A percentile compares a stretch with the other conserved stretches of the same genome.
These are phyloP conservation scores for Typhlichthys subterraneus DNA, from an alignment of 2,797 vertebrate genomes.

Conservation along the genomic window DNA sequence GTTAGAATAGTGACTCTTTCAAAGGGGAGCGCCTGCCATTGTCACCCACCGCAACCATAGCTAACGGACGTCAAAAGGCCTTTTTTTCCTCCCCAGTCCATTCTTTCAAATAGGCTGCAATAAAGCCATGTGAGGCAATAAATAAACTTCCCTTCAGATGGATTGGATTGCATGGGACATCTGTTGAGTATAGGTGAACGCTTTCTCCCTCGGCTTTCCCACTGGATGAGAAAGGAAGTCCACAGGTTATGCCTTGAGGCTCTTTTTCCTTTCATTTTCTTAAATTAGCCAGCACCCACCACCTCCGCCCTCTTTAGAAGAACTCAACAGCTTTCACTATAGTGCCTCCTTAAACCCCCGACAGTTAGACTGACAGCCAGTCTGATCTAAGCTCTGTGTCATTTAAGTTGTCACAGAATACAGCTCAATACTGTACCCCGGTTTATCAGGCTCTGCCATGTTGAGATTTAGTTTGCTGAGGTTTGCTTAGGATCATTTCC, in stretches of 20 bases:
- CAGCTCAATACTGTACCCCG: conserved; percentile 41
- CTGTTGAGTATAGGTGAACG: conserved; percentile 68
- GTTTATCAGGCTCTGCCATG: conserved; percentile 35
- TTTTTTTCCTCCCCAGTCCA: conserved; percentile 58
- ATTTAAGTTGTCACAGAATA: conserved; percentile 50
- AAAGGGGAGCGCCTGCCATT: conserved; percentile 72
- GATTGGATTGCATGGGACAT: conserved; percentile 73
- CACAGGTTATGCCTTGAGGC: conserved; percentile 57
- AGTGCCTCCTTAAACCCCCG: conserved; percentile 40
- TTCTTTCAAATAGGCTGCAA: conserved; percentile 65
- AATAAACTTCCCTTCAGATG: conserved; percentile 65
- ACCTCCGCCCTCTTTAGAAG: conserved; percentile 63
- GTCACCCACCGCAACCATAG: conserved; percentile 69
- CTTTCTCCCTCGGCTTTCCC: conserved; percentile 41
- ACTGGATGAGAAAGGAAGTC: conserved; percentile 70
- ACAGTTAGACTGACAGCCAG: conserved; percentile 44
- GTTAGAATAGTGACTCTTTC: conserved; percentile 78
- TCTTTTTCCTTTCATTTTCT: conserved; percentile 39
- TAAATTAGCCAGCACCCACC: conserved; percentile 32
- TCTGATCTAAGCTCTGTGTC: conserved; percentile 23
- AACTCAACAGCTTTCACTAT: conserved; percentile 13
- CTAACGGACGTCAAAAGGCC: conserved; percentile 73
- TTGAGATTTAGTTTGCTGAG: conserved; percentile 1
- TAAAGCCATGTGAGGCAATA: conserved; percentile 68
- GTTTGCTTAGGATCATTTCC: not conserved